Percentiles rank a stretch among this genome's conserved stretches.
Evolutionary conservation across 2,888 invertebrate genomes (phyloP).

Genomic region (Auanema sp.): DNA sequence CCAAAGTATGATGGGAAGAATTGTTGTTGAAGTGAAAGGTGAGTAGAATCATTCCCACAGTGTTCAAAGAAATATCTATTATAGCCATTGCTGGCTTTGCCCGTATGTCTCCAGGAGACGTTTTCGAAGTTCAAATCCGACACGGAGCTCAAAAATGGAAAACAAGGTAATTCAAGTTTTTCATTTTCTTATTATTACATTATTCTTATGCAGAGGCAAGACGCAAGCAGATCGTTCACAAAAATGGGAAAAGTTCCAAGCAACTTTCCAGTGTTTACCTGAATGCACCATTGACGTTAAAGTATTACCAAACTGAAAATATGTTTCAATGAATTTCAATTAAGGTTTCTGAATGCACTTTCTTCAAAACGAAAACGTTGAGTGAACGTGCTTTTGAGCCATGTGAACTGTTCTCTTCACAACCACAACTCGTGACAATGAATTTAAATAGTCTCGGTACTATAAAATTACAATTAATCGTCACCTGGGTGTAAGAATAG

Average conservation of each 20-base stretch:
- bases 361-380: constrained; percentile 55
- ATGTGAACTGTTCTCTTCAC: constrained; percentile 70
- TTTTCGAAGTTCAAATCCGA: constrained; percentile 70
- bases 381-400: constrained; percentile 70
- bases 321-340: constrained; percentile 1
- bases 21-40: constrained; percentile 59
- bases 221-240: constrained; percentile 61
- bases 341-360: constrained; percentile 51
- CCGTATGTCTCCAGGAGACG: constrained; percentile 70
- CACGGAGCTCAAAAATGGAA: constrained; percentile 72
- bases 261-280: constrained; percentile 67
- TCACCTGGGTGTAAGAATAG: constrained; percentile 70
- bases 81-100: constrained; percentile 71
- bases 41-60: not conserved
- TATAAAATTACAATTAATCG: constrained; percentile 70
- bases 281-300: constrained; percentile 69
- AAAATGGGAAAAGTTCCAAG: constrained; percentile 67
- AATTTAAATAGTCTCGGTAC: constrained; percentile 71
- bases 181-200: constrained; percentile 8
- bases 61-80: not conserved
- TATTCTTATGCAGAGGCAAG: constrained; percentile 39
- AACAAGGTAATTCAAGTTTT: constrained; percentile 57
- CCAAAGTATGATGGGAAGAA: constrained; percentile 53
- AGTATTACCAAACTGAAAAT: constrained; percentile 61
- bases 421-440: constrained; percentile 71